Evolutionary conservation across 2,797 vertebrate genomes (phyloP).

Genomic region (Acanthurus tractus): DNA sequence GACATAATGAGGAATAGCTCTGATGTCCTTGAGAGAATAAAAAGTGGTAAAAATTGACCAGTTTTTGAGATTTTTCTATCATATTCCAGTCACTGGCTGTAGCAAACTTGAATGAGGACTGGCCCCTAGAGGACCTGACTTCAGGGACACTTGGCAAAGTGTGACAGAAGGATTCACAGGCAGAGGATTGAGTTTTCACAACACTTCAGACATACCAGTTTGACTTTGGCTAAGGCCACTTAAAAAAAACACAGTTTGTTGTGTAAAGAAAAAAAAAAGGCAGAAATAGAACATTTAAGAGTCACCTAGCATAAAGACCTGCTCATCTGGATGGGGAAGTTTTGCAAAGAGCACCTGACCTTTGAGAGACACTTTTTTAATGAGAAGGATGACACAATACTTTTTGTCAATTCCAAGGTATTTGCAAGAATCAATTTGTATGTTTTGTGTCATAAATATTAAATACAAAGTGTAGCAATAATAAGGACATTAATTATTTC

Average conservation of each 20-base stretch:
- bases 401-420: background rate
- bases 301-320: background rate
- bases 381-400: background rate
- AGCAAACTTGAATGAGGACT: conserved; percentile 64
- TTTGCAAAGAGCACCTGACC: conserved; percentile 6
- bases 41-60: conserved; percentile 19
- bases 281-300: conserved; percentile 15
- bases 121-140: conserved; percentile 58
- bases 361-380: background rate
- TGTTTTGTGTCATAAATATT: conserved; percentile 32
- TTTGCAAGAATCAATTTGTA: background rate
- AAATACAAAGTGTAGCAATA: conserved; percentile 19
- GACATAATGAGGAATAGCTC: background rate
- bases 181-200: conserved; percentile 37
- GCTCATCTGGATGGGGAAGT: conserved; percentile 3
- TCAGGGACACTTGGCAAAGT: conserved; percentile 64
- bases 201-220: conserved; percentile 35
- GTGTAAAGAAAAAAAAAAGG: background rate
- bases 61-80: conserved; percentile 18
- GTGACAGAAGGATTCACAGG: conserved; percentile 46
- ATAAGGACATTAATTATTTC: conserved; percentile 30
- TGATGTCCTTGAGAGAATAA: conserved; percentile 23
- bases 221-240: conserved; percentile 3
- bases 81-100: conserved; percentile 42
- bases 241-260: background rate